Percentiles rank a stretch among this genome's conserved stretches.
Evolutionary conservation across 1,140 invertebrate species (phyloP).

Genomic region (Laodelphax striatellus): DNA sequence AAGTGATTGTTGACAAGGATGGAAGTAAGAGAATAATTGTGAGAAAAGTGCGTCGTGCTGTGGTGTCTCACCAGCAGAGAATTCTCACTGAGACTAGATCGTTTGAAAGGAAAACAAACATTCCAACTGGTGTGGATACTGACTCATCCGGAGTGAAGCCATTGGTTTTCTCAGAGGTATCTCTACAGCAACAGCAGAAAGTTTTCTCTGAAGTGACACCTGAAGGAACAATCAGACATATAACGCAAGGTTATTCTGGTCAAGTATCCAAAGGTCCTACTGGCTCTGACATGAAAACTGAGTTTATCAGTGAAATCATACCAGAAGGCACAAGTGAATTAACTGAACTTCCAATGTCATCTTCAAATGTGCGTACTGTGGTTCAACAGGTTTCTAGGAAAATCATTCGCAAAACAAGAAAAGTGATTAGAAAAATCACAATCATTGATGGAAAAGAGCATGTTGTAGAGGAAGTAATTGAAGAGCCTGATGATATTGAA

Average conservation of each 20-base stretch:
- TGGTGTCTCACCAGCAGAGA: conserved; percentile 37
- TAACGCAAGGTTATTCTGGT: conserved; percentile 47
- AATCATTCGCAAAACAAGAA: conserved; percentile 58
- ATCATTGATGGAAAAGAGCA: conserved; percentile 74
- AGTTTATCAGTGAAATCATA: conserved; percentile 38
- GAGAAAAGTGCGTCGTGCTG: conserved; percentile 40
- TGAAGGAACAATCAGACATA: conserved; percentile 46
- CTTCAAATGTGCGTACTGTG: conserved; percentile 56
- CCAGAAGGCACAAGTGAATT: conserved; percentile 1
- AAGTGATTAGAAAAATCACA: conserved; percentile 57
- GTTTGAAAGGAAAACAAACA: neutral
- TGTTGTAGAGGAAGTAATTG: conserved; percentile 65
- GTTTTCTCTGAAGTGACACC: conserved; percentile 45
- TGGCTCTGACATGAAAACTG: conserved; percentile 45
- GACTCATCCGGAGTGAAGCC: conserved; percentile 27
- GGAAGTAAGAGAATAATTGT: conserved; percentile 71
- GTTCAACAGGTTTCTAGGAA: conserved; percentile 66
- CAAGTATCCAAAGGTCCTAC: conserved; percentile 45
- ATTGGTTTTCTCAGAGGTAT: conserved; percentile 50
- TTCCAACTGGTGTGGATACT: neutral
- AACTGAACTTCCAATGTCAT: conserved; percentile 32
- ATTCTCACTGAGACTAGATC: conserved; percentile 10
- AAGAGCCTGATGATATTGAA: conserved; percentile 71
- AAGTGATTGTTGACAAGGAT: conserved; percentile 65
- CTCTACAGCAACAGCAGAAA: conserved; percentile 46